These are phyloP conservation scores for Lissonota sp. DNA, from an alignment of 2,888 invertebrate species.

Conservation along the genomic window DNA sequence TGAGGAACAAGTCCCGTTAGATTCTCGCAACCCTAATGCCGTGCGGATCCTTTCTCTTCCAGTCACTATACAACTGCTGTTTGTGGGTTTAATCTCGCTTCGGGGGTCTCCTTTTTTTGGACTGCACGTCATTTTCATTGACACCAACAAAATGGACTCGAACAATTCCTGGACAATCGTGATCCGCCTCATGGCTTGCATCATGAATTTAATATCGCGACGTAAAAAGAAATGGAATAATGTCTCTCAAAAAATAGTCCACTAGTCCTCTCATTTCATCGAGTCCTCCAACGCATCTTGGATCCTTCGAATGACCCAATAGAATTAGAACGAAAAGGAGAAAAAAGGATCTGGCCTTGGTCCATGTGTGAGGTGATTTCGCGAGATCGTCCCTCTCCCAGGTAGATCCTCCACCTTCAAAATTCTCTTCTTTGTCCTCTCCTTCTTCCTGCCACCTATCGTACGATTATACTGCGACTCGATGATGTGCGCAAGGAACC, in stretches of 20 bases:
- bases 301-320: neutral
- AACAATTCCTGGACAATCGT: slow-evolving; percentile 56
- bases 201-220: no score
- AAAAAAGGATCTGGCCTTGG: slow-evolving; percentile 37
- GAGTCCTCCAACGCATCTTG: slow-evolving; percentile 45
- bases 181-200: neutral
- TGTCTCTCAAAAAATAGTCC: no score
- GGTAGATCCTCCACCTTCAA: slow-evolving; percentile 43
- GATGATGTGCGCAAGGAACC: slow-evolving; percentile 59
- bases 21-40: slow-evolving; percentile 67
- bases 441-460: slow-evolving; percentile 60
- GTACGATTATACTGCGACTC: slow-evolving; percentile 57
- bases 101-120: slow-evolving; percentile 50
- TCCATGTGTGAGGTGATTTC: slow-evolving; percentile 39
- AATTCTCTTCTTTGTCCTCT: slow-evolving; percentile 45
- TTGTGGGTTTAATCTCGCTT: slow-evolving; percentile 52
- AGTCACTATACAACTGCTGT: slow-evolving; percentile 53
- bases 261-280: neutral
- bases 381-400: slow-evolving; percentile 50
- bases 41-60: slow-evolving; percentile 48
- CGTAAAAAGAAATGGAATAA: no score
- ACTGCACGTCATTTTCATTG: slow-evolving; percentile 37
- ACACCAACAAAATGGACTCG: slow-evolving; percentile 57
- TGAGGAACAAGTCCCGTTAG: slow-evolving; percentile 70
- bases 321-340: slow-evolving; percentile 31